A percentile compares a stretch with the other conserved stretches of the same genome.
These are phyloP conservation scores for Leucophenga maculata DNA, from an alignment of 2,888 invertebrate genomes.

Conservation along the genomic window DNA sequence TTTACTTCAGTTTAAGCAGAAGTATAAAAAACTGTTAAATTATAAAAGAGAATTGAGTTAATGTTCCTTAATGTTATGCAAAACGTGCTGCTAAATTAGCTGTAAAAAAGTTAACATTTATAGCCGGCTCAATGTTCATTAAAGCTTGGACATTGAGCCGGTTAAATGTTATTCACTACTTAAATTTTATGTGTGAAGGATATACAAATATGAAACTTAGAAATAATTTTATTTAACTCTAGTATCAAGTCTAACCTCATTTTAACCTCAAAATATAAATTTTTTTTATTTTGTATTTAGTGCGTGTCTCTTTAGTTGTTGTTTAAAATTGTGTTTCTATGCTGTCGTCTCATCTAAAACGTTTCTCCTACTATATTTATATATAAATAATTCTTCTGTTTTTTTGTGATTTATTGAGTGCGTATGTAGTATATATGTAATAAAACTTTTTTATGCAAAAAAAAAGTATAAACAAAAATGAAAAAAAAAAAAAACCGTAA, in stretches of 20 bases:
- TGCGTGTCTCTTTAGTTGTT: not conserved
- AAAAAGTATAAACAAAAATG: not conserved
- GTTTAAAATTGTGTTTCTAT: not conserved
- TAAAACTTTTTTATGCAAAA: conserved; percentile 17
- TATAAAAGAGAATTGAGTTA: too few relatives aligned
- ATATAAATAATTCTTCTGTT: conserved; percentile 15
- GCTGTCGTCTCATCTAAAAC: not conserved
- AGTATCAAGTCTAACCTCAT: conserved; percentile 23
- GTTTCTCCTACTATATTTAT: conserved; percentile 19
- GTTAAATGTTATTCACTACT: too few relatives aligned
- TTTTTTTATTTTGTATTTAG: conserved; percentile 2
- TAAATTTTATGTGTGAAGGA: not conserved
- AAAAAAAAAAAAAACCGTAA: not conserved
- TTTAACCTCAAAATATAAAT: conserved; percentile 10
- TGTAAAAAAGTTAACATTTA: too few relatives aligned
- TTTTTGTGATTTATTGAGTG: conserved; percentile 22
- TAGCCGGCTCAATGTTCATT: too few relatives aligned
- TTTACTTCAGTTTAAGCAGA: too few relatives aligned
- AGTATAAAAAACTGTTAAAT: too few relatives aligned
- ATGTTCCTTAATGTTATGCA: too few relatives aligned
- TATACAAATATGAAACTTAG: not conserved
- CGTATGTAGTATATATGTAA: conserved; percentile 13
- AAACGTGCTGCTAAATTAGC: too few relatives aligned
- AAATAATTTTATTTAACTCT: conserved; percentile 15
- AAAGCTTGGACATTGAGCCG: too few relatives aligned